Percentiles rank a stretch among this genome's conserved stretches.
These are phyloP conservation scores for Pollachius pollachius DNA, from an alignment of 2,113 vertebrate genomes.

Conservation along the genomic window DNA sequence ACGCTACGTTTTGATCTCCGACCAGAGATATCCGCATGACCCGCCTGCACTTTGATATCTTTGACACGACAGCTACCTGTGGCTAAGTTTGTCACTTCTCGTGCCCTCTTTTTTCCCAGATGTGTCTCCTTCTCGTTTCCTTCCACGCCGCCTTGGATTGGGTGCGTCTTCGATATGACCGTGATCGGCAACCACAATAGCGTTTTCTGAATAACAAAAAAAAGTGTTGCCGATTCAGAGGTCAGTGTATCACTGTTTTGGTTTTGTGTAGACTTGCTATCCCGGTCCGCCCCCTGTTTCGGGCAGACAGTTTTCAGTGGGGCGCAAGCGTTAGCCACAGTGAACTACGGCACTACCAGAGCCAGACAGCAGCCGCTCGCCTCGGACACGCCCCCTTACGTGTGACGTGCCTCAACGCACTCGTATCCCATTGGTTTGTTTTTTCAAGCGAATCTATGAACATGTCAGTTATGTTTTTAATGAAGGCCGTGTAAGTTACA, in stretches of 20 bases:
- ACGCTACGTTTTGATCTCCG: slow-evolving; percentile 55
- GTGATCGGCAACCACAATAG: neutral
- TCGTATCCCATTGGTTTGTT: slow-evolving; percentile 35
- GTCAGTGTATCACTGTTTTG: slow-evolving; percentile 14
- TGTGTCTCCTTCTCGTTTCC: no score
- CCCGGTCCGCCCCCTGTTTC: slow-evolving; percentile 51
- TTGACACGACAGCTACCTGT: slow-evolving; percentile 58
- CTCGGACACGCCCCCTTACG: slow-evolving; percentile 53
- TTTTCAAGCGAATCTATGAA: no score
- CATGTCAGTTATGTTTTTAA: neutral
- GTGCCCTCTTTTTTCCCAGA: slow-evolving; percentile 12
- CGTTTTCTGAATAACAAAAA: neutral
- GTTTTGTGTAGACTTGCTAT: slow-evolving; percentile 47
- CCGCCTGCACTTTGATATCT: slow-evolving; percentile 57
- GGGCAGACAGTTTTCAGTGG: slow-evolving; percentile 47
- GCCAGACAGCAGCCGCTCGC: slow-evolving; percentile 23
- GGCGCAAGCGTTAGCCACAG: slow-evolving; percentile 39
- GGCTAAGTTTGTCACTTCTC: slow-evolving; percentile 39
- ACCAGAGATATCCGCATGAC: slow-evolving; percentile 75
- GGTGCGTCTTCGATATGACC: neutral
- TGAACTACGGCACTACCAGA: slow-evolving; percentile 40
- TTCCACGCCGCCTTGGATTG: neutral
- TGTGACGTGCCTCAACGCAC: slow-evolving; percentile 58
- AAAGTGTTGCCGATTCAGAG: neutral
- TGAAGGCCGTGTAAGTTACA: no score